Percentiles rank a stretch among this genome's conserved stretches.
Conservation (phyloP, 2,113 vertebrate genomes). For the Melanerpes aurifrons region DNA sequence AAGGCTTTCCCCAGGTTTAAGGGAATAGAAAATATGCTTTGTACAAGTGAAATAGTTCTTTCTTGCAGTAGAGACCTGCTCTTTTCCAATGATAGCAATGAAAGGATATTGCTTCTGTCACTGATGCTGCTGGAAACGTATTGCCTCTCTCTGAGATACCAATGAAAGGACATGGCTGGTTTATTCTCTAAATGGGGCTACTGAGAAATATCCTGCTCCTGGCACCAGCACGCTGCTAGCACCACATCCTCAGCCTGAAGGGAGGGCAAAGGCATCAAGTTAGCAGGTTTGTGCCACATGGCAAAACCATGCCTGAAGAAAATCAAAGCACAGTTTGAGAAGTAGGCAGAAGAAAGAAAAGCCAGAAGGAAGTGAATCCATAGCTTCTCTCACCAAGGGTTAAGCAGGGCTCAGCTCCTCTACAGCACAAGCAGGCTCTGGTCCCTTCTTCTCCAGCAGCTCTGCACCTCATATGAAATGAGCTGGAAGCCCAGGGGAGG, state of each 20-base stretch:
- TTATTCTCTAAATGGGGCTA: constrained; percentile 35
- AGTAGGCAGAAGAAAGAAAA: neutral
- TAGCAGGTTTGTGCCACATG: neutral
- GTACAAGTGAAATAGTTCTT: constrained; percentile 24
- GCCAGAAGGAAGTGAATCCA: neutral
- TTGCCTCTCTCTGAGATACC: constrained; percentile 26
- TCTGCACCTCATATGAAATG: neutral
- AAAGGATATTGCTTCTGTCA: constrained; percentile 67
- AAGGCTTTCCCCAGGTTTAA: constrained; percentile 50
- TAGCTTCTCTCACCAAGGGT: neutral
- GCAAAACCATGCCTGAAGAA: neutral
- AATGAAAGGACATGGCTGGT: constrained; percentile 51
- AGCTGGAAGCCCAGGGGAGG: constrained; percentile 1
- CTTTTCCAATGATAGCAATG: constrained; percentile 45
- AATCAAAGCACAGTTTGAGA: neutral
- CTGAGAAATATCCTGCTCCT: neutral
- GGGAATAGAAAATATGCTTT: constrained; percentile 29
- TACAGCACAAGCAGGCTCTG: neutral
- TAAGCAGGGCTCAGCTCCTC: neutral
- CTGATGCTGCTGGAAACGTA: constrained; percentile 57
- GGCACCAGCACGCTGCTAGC: neutral
- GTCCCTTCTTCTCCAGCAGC: neutral
- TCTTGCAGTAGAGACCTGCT: constrained; percentile 10
- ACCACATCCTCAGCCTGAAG: neutral
- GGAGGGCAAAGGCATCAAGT: neutral